Conservation (phyloP, 2,113 vertebrate species). For the Xyliphius kryptos region DNA sequence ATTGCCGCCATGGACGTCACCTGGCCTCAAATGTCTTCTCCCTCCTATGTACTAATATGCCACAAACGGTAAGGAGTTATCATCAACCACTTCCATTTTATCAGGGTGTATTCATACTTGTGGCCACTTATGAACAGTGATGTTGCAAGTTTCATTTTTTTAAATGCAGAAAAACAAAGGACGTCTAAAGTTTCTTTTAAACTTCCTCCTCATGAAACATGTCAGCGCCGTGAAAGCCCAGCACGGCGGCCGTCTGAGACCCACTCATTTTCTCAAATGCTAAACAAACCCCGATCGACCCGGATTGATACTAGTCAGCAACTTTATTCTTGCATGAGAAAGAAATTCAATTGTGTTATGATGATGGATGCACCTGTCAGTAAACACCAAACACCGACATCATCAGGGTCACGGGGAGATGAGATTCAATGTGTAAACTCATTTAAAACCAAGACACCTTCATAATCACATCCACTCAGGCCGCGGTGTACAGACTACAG, state of each 20-base stretch:
- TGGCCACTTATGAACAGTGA: too few species aligned
- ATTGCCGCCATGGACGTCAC: too few species aligned
- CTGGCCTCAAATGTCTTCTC: too few species aligned
- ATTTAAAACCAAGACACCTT: neutral
- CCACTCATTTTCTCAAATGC: slow-evolving; percentile 47
- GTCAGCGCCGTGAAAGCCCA: slow-evolving; percentile 22
- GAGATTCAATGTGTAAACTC: neutral
- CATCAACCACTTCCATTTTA: too few species aligned
- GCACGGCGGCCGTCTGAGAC: slow-evolving; percentile 47
- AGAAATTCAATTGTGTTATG: slow-evolving; percentile 66
- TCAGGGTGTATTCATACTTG: too few species aligned
- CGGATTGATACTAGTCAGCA: slow-evolving; percentile 66
- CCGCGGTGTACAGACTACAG: too few species aligned
- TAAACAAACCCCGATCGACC: slow-evolving; percentile 64
- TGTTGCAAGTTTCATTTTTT: too few species aligned
- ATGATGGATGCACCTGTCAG: slow-evolving; percentile 71
- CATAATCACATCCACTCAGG: neutral
- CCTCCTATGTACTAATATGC: too few species aligned
- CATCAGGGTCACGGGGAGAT: slow-evolving; percentile 22
- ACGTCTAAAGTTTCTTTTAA: too few species aligned
- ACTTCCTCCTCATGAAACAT: too few species aligned
- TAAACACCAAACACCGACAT: slow-evolving; percentile 56
- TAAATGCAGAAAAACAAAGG: too few species aligned
- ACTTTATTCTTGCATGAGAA: slow-evolving; percentile 57
- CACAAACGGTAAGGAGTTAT: too few species aligned